Base-by-base conservation (phyloP, 2,888 invertebrate genomes). In the Agonopterix arenella region DNA sequence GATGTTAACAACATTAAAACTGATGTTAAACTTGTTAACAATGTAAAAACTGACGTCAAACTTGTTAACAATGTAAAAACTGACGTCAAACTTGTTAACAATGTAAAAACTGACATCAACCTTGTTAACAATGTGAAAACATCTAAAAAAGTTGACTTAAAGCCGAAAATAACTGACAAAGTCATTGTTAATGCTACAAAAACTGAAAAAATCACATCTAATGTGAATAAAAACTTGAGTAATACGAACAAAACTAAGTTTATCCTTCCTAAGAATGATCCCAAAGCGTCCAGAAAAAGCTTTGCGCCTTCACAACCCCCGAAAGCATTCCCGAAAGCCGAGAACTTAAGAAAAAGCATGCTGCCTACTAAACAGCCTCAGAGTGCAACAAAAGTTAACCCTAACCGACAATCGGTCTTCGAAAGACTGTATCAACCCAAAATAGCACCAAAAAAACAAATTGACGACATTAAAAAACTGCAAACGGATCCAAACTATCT, bases 371-470 rank as follows among this genome's bases (percentile, higher is more conserved):
- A 40, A 46, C 3, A 13, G 2, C n/a, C 41, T 2, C 44, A 49
- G 11, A 49, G 16, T 4, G 28, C 18, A 41, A 16, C 54, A 8
- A 59, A 62, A 49, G 16, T 36, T 1, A 50, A 52, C 11, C 11
- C 47, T 2, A 54, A 54, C 13, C 58, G 64, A 11, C 70, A 79
- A 58, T 79, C 84, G 0, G 86, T 86, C 0, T 88, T 88, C 45
- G 86, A 88, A 11, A 62, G 88, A 28, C 57, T 86, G 0, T 86
- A 84, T 51, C 83, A 85, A 55, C 83, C 84, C 0, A 88, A 82
- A 63, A 16, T 51, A 0, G 54, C 61, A 0, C 53, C 58, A 7
- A 76, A 68, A 53, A 60, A 60, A 37, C 50, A 54, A 1, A 2
- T 62, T 0, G 62, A 66, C 11, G 63, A 77, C 1, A 66, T 70